Evolutionary conservation across 2,113 vertebrate genomes (phyloP).

Genomic region (Alosa alosa): DNA sequence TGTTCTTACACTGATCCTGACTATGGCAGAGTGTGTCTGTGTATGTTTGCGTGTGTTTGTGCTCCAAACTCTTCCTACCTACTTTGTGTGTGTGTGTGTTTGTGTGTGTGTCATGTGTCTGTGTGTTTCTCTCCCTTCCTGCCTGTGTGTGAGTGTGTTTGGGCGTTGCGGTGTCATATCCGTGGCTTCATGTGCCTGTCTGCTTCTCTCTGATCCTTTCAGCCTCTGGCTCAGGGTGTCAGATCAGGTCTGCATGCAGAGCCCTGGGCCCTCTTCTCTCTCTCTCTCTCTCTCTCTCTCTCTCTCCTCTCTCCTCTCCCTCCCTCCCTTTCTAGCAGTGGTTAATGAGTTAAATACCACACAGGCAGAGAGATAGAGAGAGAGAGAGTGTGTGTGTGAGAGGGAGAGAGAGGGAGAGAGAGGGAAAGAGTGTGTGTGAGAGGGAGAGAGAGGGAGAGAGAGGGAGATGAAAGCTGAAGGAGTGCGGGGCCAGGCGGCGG

Average conservation of each 20-base stretch:
- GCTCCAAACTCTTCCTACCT: not conserved
- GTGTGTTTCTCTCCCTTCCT: not conserved
- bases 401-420: conserved; percentile 59
- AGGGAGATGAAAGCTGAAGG: not conserved
- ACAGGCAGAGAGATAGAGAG: conserved; percentile 66
- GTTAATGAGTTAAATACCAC: conserved; percentile 30
- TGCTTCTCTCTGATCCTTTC: not conserved
- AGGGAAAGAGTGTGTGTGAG: conserved; percentile 40
- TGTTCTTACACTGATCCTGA: not conserved
- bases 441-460: conserved; percentile 50
- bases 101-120: not conserved
- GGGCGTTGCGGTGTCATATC: not conserved
- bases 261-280: not conserved
- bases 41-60: not conserved
- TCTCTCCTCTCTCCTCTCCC: not conserved
- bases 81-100: not conserved
- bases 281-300: not conserved
- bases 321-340: not conserved
- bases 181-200: not conserved
- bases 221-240: not conserved
- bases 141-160: not conserved
- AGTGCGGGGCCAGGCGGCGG: not conserved
- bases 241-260: not conserved
- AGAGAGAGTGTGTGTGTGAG: conserved; percentile 41
- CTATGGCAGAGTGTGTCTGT: not conserved